Evolutionary conservation across 1,140 invertebrate species (phyloP).

Genomic region (Pogonomyrmex californicus): DNA sequence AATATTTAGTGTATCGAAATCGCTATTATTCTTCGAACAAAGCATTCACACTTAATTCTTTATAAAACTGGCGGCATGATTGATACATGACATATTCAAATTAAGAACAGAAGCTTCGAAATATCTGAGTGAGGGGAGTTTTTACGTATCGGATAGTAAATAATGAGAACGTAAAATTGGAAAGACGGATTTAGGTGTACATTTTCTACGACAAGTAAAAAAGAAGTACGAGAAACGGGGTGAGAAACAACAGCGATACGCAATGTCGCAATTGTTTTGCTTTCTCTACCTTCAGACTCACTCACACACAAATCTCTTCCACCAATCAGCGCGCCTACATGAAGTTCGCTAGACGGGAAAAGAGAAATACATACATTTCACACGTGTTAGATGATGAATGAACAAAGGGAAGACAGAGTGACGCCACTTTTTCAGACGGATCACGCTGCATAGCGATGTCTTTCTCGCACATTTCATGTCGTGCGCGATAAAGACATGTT

Average conservation of each 20-base stretch:
- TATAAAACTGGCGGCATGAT: slow-evolving; percentile 57
- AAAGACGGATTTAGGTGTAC: slow-evolving; percentile 37
- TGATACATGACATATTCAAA: slow-evolving; percentile 34
- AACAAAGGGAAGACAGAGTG: slow-evolving; percentile 21
- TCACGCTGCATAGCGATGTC: slow-evolving; percentile 1
- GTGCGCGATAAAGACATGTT: neutral
- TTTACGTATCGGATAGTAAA: slow-evolving; percentile 33
- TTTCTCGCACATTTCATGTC: slow-evolving; percentile 27
- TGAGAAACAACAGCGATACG: slow-evolving; percentile 78
- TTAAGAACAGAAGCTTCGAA: neutral
- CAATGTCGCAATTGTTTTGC: slow-evolving; percentile 80
- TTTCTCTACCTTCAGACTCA: slow-evolving; percentile 86
- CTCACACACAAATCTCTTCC: slow-evolving; percentile 87
- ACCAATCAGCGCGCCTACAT: slow-evolving; percentile 89
- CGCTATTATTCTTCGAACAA: neutral
- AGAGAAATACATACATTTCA: slow-evolving; percentile 84
- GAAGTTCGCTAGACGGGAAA: slow-evolving; percentile 90
- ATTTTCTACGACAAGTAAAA: slow-evolving; percentile 67
- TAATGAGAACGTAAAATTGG: slow-evolving; percentile 55
- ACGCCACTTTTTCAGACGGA: slow-evolving; percentile 19
- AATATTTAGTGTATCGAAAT: neutral
- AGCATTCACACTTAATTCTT: slow-evolving; percentile 1
- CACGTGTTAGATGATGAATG: slow-evolving; percentile 79
- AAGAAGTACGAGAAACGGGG: slow-evolving; percentile 59
- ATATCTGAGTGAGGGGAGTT: neutral